These are phyloP conservation scores for Bombycilla garrulus DNA, from an alignment of 2,113 vertebrate species.

Conservation along the genomic window DNA sequence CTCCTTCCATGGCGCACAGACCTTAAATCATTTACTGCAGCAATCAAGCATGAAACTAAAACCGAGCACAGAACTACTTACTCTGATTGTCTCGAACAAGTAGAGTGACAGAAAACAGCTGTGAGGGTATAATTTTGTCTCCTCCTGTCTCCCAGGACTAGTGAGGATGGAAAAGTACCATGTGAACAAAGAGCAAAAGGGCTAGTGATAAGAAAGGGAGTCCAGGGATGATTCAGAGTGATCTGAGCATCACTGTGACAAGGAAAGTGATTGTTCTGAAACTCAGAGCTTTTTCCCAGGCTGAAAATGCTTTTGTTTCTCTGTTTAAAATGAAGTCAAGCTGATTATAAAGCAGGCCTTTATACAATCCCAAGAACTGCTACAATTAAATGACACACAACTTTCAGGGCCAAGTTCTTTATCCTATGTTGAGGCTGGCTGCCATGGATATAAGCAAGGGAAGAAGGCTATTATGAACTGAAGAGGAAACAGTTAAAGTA, in stretches of 20 bases:
- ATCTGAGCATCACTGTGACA: not conserved
- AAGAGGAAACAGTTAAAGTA: not conserved
- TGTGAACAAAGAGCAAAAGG: not conserved
- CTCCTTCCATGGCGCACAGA: not conserved
- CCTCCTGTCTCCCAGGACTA: not conserved
- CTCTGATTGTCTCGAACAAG: not conserved
- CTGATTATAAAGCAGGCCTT: not conserved
- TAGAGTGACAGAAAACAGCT: not conserved
- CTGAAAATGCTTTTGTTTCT: not conserved
- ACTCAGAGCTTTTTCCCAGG: not conserved
- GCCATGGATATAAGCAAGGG: not conserved
- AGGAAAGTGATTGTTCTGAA: not conserved
- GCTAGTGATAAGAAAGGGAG: not conserved
- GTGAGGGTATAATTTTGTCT: not conserved
- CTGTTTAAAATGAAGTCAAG: not conserved
- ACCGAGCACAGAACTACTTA: not conserved
- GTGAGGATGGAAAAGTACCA: not conserved
- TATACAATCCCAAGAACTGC: not conserved
- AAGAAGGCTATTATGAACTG: not conserved
- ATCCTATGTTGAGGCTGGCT: not conserved
- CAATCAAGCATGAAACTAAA: not conserved
- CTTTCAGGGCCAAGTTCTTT: not conserved
- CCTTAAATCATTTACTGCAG: not conserved
- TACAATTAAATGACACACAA: not conserved
- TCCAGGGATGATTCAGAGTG: not conserved